Conservation (phyloP, 2,888 invertebrate species). For the Glyphotaelius pellucidus region DNA sequence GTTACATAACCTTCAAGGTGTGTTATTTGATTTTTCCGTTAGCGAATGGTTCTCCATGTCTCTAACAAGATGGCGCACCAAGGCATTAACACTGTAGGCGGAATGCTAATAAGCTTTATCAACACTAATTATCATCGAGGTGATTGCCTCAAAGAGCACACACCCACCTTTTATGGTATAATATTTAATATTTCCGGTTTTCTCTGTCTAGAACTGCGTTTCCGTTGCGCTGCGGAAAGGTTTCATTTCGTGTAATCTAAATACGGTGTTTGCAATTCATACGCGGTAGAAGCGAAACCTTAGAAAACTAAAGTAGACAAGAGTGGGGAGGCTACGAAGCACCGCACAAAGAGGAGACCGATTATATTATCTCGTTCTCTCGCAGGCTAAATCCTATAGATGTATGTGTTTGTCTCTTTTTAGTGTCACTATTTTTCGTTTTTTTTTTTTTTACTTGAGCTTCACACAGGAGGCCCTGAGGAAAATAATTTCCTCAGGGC, state of each 20-base stretch:
- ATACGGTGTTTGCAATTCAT: too few species aligned
- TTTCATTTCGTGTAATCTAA: neutral
- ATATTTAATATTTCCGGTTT: neutral
- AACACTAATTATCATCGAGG: neutral
- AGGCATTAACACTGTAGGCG: neutral
- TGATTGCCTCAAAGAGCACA: neutral
- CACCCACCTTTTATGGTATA: neutral
- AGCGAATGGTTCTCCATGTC: neutral
- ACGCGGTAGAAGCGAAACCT: too few species aligned
- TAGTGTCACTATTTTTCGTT: too few species aligned
- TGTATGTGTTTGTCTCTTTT: too few species aligned
- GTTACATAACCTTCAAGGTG: neutral
- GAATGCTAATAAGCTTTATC: neutral
- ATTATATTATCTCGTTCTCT: too few species aligned
- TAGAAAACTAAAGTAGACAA: too few species aligned
- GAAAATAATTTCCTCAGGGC: too few species aligned
- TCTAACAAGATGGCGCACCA: neutral
- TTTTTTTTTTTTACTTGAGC: too few species aligned
- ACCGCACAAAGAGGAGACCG: too few species aligned
- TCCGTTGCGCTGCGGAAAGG: neutral
- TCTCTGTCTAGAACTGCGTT: neutral
- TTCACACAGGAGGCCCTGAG: too few species aligned
- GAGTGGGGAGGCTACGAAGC: too few species aligned
- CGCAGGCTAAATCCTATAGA: too few species aligned
- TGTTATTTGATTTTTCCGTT: neutral